phyloP scores from a whole-genome alignment of 1,140 invertebrate species.

The Galendromus occidentalis region DNA sequence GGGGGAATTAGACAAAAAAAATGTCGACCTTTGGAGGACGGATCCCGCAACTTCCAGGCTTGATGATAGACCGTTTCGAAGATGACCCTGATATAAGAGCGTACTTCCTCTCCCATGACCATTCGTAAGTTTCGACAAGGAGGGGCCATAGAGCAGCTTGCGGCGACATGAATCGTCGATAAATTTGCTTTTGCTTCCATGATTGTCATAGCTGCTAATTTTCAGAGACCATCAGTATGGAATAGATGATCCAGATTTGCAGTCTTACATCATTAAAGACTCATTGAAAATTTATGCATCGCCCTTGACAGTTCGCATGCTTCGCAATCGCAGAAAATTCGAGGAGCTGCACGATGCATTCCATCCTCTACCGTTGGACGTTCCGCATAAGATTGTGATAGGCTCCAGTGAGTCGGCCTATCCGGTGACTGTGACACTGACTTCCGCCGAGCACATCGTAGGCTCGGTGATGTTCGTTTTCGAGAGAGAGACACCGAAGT shows the following conservation, averaged over 20 bases:
- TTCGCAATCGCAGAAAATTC: not conserved
- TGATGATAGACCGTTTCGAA: not conserved
- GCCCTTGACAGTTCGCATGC: not conserved
- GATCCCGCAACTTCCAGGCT: not conserved
- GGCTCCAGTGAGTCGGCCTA: not conserved
- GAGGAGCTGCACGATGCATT: not conserved
- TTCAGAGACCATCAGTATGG: not conserved
- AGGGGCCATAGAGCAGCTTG: no score
- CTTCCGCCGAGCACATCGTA: not conserved
- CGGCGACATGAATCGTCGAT: no score
- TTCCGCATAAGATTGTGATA: not conserved
- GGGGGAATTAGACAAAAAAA: not conserved
- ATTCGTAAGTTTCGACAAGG: not conserved
- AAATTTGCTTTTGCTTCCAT: not conserved
- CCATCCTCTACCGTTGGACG: not conserved
- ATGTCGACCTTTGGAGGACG: slow-evolving; percentile 1
- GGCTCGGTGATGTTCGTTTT: slow-evolving; percentile 1
- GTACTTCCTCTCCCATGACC: not conserved
- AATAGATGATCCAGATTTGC: not conserved
- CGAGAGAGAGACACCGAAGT: not conserved
- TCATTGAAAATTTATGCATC: not conserved
- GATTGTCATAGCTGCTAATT: no score
- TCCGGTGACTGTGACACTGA: not conserved
- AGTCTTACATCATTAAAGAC: not conserved
- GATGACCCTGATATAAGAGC: not conserved